Evolutionary conservation across 2,113 vertebrate species (phyloP).

Genomic region (Corythoichthys haematopterus): DNA sequence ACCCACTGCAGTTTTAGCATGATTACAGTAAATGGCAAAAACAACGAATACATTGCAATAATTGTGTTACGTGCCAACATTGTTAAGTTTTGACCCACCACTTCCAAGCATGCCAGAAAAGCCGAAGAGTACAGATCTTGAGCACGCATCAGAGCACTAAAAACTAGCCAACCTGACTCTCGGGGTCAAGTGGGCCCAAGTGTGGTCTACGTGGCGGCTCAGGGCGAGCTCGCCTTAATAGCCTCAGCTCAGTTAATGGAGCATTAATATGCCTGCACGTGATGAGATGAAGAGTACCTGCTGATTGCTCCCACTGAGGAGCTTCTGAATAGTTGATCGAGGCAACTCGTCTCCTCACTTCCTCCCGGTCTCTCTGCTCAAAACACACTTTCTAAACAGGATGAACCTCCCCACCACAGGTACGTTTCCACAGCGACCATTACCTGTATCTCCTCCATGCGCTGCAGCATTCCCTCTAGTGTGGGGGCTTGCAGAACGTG

Average conservation of each 20-base stretch:
- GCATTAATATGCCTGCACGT: not conserved
- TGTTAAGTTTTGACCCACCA: not conserved
- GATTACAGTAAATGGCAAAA: not conserved
- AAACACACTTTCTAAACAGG: slow-evolving; percentile 5
- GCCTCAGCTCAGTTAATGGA: not conserved
- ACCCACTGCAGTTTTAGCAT: not conserved
- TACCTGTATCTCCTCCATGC: slow-evolving; percentile 97
- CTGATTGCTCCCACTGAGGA: slow-evolving; percentile 63
- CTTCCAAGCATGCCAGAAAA: not conserved
- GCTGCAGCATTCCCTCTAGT: slow-evolving; percentile 84
- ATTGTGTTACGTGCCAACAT: not conserved
- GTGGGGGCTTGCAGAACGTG: slow-evolving; percentile 48
- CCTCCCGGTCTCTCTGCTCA: slow-evolving; percentile 81
- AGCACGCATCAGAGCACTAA: not conserved
- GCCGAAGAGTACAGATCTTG: not conserved
- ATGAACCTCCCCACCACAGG: slow-evolving; percentile 25
- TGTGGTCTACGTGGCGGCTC: not conserved
- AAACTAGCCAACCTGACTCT: not conserved
- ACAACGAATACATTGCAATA: not conserved
- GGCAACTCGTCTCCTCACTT: slow-evolving; percentile 79
- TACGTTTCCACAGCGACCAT: slow-evolving; percentile 22
- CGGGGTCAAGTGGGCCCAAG: not conserved
- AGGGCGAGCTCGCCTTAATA: not conserved
- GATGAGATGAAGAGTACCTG: slow-evolving; percentile 58
- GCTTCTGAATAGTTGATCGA: slow-evolving; percentile 79